Percentiles rank a stretch among this genome's conserved stretches.
phyloP scores from a whole-genome alignment of 2,797 vertebrate genomes.

The Sebastes alutus region DNA sequence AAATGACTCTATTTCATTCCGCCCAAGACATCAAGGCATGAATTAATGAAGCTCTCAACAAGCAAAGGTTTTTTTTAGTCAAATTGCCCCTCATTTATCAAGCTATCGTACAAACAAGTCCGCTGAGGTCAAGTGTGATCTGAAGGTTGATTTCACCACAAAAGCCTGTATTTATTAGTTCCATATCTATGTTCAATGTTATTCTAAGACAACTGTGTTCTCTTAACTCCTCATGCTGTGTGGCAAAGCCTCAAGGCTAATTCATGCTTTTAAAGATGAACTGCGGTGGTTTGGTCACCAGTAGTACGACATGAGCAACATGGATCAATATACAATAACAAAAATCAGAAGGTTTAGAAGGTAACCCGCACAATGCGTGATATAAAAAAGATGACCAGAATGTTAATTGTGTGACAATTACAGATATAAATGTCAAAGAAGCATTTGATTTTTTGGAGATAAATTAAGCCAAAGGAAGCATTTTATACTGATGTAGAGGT shows the following conservation, averaged over 20 bases:
- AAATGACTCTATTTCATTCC: not conserved
- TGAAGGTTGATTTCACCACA: constrained; percentile 5
- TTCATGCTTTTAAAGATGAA: constrained; percentile 12
- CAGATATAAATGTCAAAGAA: not conserved
- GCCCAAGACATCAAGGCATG: not conserved
- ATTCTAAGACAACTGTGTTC: not conserved
- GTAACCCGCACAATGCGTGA: no score
- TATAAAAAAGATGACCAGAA: not conserved
- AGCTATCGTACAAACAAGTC: not conserved
- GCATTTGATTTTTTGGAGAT: not conserved
- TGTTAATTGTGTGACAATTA: not conserved
- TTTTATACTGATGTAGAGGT: not conserved
- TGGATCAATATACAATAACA: not conserved
- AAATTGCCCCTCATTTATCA: not conserved
- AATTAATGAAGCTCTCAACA: not conserved
- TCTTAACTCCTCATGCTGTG: not conserved
- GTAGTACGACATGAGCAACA: not conserved
- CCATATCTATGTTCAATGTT: not conserved
- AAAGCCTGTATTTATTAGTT: constrained; percentile 15
- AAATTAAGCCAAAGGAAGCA: not conserved
- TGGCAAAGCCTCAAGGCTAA: not conserved
- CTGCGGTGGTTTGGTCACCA: not conserved
- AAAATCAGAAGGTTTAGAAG: not conserved
- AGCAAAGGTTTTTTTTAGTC: not conserved
- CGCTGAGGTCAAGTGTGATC: not conserved